Percentiles rank a stretch among this genome's conserved stretches.
Evolutionary conservation across 2,797 vertebrate genomes (phyloP).

Genomic region (Bufotes viridis): DNA sequence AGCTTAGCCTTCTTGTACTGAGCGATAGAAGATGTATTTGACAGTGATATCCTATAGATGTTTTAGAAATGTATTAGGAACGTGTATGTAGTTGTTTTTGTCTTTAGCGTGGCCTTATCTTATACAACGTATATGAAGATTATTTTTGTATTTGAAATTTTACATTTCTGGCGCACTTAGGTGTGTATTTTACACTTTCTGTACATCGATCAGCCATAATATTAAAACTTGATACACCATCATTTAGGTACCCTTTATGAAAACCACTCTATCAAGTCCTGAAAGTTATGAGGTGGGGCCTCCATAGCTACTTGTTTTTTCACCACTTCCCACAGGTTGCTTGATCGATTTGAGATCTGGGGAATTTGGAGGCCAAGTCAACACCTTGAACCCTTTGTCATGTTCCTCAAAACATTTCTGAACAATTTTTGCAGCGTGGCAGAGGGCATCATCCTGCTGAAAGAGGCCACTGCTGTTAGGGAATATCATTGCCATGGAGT

Average conservation of each 20-base stretch:
- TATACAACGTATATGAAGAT: not conserved
- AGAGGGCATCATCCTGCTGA: too few relatives aligned
- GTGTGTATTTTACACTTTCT: not conserved
- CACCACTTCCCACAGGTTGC: not conserved
- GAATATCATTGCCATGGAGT: too few relatives aligned
- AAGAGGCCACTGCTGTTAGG: too few relatives aligned
- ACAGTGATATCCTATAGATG: not conserved
- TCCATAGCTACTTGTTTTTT: not conserved
- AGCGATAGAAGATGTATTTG: slow-evolving; percentile 6
- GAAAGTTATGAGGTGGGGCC: not conserved
- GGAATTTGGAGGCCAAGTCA: not conserved
- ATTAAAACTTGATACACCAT: not conserved
- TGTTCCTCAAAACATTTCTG: not conserved
- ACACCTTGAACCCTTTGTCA: not conserved
- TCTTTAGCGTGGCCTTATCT: not conserved
- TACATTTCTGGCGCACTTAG: not conserved
- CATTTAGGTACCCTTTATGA: too few relatives aligned
- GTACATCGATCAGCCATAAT: not conserved
- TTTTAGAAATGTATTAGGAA: not conserved
- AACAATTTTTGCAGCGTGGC: too few relatives aligned
- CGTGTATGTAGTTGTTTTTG: not conserved
- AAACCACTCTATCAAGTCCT: not conserved
- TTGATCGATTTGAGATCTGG: not conserved
- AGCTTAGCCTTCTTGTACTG: slow-evolving; percentile 33
- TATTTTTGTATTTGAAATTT: not conserved